These are phyloP conservation scores for Fregetta grallaria DNA, from an alignment of 2,113 vertebrate species.

Conservation along the genomic window DNA sequence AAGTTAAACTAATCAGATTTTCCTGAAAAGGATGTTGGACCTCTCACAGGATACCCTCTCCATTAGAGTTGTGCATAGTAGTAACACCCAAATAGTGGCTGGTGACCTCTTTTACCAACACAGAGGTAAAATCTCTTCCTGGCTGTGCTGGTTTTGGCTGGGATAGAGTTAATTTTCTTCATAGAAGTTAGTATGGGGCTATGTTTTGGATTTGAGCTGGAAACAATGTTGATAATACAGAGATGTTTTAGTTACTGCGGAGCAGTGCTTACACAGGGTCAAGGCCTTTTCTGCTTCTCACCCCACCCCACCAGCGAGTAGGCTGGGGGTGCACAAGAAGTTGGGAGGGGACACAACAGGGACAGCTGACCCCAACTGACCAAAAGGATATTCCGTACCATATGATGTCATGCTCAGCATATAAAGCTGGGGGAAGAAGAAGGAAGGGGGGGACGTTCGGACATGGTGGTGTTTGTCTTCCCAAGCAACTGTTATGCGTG, in stretches of 20 bases:
- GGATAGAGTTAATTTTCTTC: neutral
- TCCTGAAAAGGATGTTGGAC: neutral
- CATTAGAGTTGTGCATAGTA: neutral
- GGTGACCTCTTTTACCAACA: neutral
- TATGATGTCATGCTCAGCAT: accelerated
- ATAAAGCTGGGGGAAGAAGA: neutral
- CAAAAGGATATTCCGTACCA: neutral
- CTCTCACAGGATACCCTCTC: neutral
- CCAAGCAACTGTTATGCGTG: accelerated
- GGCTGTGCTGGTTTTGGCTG: neutral
- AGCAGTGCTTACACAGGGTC: neutral
- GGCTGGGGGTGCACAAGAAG: neutral
- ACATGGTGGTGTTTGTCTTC: neutral
- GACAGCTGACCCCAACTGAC: neutral
- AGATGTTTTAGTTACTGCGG: accelerated
- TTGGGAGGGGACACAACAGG: neutral
- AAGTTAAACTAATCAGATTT: neutral
- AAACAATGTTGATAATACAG: neutral
- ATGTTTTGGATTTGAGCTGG: neutral
- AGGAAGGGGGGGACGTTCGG: accelerated
- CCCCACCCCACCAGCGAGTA: accelerated
- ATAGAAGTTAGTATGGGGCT: neutral
- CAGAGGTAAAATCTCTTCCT: neutral
- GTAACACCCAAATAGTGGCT: neutral
- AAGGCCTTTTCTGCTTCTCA: neutral